Evolutionary conservation across 2,113 vertebrate species (phyloP).

Genomic region (Pterophyllum scalare): DNA sequence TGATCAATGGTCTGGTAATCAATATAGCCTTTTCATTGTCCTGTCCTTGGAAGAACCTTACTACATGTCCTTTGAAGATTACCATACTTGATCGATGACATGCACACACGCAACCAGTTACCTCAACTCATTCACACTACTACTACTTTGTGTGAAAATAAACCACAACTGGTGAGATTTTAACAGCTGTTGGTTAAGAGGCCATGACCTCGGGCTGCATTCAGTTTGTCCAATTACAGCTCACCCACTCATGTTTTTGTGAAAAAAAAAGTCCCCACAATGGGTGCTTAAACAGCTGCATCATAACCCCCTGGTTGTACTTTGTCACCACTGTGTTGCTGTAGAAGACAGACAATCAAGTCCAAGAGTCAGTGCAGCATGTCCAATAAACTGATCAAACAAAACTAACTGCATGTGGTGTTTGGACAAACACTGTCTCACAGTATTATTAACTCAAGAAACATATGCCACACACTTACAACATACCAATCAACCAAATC

Average conservation of each 20-base stretch:
- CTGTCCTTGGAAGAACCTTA: conserved; percentile 76
- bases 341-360: conserved; percentile 2
- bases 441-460: not conserved
- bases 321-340: conserved; percentile 26
- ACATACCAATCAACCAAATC: not conserved
- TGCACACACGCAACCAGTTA: conserved; percentile 47
- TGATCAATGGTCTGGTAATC: conserved; percentile 69
- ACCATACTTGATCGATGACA: conserved; percentile 72
- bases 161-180: conserved; percentile 62
- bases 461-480: not conserved
- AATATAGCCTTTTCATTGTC: conserved; percentile 70
- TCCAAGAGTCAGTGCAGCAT: conserved; percentile 11
- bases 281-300: conserved; percentile 59
- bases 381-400: conserved; percentile 36
- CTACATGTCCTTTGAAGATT: conserved; percentile 68
- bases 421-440: not conserved
- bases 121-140: conserved; percentile 23
- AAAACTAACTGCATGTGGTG: not conserved
- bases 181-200: conserved; percentile 69
- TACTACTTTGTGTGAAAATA: conserved; percentile 43
- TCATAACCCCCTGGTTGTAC: conserved; percentile 47
- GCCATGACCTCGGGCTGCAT: conserved; percentile 59
- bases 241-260: conserved; percentile 59
- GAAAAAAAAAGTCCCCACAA: conserved; percentile 36
- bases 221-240: conserved; percentile 61